Percentiles rank a stretch among this genome's conserved stretches.
Evolutionary conservation across 2,113 vertebrate species (phyloP).

Genomic region (Turnix velox): DNA sequence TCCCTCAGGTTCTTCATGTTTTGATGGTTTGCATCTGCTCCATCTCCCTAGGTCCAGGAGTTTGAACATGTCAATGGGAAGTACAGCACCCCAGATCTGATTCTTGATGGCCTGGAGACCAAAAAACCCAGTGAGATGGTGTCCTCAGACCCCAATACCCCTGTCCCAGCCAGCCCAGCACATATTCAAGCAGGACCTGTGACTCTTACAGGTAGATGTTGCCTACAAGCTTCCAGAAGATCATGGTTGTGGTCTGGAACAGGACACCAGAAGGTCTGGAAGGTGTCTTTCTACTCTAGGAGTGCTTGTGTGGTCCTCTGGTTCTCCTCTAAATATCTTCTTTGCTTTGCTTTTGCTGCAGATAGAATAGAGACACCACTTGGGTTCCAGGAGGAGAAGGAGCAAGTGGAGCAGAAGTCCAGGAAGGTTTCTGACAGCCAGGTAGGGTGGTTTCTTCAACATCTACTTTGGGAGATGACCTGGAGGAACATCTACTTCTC

Average conservation of each 20-base stretch:
- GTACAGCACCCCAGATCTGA: conserved; percentile 90
- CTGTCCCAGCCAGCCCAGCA: conserved; percentile 85
- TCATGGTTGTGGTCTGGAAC: not conserved
- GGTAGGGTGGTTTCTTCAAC: conserved; percentile 54
- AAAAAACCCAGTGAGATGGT: conserved; percentile 84
- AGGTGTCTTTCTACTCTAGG: not conserved
- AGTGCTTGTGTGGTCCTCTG: rapidly evolving
- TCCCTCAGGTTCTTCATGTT: not conserved
- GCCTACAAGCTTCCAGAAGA: not conserved
- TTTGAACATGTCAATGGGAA: conserved; percentile 97
- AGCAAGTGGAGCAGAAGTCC: conserved; percentile 72
- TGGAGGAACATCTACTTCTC: no score
- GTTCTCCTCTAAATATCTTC: not conserved
- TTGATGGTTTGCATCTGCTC: not conserved
- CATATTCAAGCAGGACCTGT: conserved; percentile 70
- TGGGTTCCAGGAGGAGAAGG: conserved; percentile 82
- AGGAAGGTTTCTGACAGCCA: conserved; percentile 77
- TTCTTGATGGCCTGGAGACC: conserved; percentile 83
- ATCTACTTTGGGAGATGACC: not conserved
- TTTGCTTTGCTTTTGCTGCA: conserved; percentile 29
- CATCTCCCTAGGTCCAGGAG: conserved; percentile 96
- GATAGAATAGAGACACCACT: conserved; percentile 80
- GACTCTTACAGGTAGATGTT: conserved; percentile 74
- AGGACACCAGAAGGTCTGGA: not conserved
- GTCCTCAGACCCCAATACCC: conserved; percentile 92